Evolutionary conservation across 2,888 invertebrate genomes (phyloP), one percentile per base, ranked within the genome.

Genomic region (Alloscopus bannaensis): DNA sequence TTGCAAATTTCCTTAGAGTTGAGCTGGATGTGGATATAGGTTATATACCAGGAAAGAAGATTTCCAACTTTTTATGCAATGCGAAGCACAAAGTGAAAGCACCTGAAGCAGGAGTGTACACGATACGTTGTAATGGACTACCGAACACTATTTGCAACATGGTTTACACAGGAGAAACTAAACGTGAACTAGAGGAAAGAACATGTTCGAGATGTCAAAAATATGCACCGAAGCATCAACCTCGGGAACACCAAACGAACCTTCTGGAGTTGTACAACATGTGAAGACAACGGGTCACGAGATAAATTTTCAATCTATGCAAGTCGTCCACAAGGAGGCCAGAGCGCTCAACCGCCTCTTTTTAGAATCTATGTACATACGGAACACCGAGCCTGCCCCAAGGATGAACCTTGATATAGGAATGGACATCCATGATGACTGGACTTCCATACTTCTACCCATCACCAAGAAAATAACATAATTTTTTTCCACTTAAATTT

Each of bases 21-120:
- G 6, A 59, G 3, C 18, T 59, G 4, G 59, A 59, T n/a, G 59
- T 59, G 3, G 59, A 59, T 16, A 59, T 59, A 16, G 59, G 59
- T 16, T 59, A 29, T 20, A 59, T 29, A n/a, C 59, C 59, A 2
- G 59, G 59, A 11, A 59, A 6, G 29, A 59, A 59, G 29, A 16
- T 59, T n/a, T 59, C 59, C 1, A 6, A 4, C 8, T 18, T 59
- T 11, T 29, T 59, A n/a, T 26, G 59, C 29, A 59, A 59, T 29
- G 29, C 59, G 11, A 59, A 59, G 18, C 6, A 59, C 18, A 59
- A 59, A 59, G 3, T 2, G 18, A 18, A 29, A 59, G 18, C 28
- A 52, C 4, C 24, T 18, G n/a, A 52, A 24, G 4, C 24, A 11
- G 52, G 52, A 8, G 52, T 52, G 24, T 59, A 59, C 29, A 26